phyloP scores from a whole-genome alignment of 2,113 vertebrate species.

The Xenopus laevis region DNA sequence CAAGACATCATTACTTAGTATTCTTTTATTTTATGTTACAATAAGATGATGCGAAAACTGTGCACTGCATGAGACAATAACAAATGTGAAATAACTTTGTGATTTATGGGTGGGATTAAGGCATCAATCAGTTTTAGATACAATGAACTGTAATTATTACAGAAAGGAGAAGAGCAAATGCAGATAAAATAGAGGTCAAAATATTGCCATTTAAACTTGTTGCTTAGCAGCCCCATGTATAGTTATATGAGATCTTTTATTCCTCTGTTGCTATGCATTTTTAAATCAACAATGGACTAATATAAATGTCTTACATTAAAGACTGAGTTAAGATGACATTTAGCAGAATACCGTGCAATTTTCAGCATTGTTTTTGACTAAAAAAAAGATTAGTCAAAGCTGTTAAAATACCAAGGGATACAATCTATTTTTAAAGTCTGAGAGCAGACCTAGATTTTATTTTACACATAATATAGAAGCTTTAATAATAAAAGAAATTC shows the following conservation, averaged over 20 bases:
- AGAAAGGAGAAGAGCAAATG: slow-evolving; percentile 13
- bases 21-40: too few species aligned
- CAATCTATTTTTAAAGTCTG: background rate
- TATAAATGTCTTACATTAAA: background rate
- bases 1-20: too few species aligned
- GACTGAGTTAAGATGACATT: background rate
- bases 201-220: slow-evolving; percentile 12
- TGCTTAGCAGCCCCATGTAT: slow-evolving; percentile 23
- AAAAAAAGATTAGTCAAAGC: background rate
- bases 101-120: too few species aligned
- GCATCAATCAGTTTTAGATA: slow-evolving; percentile 1
- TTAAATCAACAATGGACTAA: background rate
- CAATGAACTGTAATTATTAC: slow-evolving; percentile 11
- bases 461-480: background rate
- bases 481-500: background rate
- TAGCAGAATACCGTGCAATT: background rate
- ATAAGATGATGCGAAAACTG: too few species aligned
- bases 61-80: too few species aligned
- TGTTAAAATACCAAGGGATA: background rate
- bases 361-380: background rate
- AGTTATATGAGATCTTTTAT: background rate
- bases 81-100: too few species aligned
- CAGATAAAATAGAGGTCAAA: slow-evolving; percentile 11
- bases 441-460: background rate
- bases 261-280: background rate